Base-by-base conservation (phyloP, 2,888 invertebrate species). In the Halocaridina rubra region DNA sequence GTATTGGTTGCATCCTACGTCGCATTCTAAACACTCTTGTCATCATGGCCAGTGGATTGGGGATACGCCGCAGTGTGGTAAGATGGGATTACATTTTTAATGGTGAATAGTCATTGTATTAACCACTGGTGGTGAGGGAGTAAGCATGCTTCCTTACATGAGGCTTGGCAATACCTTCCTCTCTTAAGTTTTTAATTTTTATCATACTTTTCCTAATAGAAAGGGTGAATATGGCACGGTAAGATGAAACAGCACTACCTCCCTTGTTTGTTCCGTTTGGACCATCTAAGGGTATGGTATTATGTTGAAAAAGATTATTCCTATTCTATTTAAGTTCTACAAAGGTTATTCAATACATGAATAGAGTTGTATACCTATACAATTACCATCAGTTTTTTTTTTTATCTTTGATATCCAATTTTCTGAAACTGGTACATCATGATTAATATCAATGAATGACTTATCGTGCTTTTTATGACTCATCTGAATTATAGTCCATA, bases 1-100 rank as follows among this genome's bases (percentile, higher is more conserved):
- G 2, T 85, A 81, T 59, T 76, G 85, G 57, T 61, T 85, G n/a
- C 78, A 71, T 22, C 76, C 84, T 10, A 19, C 81, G 1, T 33
- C 72, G 30, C 80, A 27, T 72, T 29, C 81, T 7, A 57, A 61
- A 27, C 76, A 59, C 32, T 64, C 74, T 27, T 84, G 84, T 10
- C 80, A 74, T 19, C 69, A 24, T 32, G 80, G 84, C 8, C 22
- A 30, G 27, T 84, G 84, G 84, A 53, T 67, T 7, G 84, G 84
- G 16, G 80, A 84, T 4, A 32, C 75, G 24, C 84, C 84, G 27
- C 19, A 80, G 75, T 84, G 84, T 80, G 84, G 84, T 84, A 29
- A 29, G 81, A n/a, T n/a, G n/a, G n/a, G n/a, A n/a, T n/a, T n/a
- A n/a, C n/a, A n/a, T n/a, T 79, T 3, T 74, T 19, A 19, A 19